Evolutionary conservation across 1,140 invertebrate species (phyloP).

Genomic region (Trichoplusia ni): DNA sequence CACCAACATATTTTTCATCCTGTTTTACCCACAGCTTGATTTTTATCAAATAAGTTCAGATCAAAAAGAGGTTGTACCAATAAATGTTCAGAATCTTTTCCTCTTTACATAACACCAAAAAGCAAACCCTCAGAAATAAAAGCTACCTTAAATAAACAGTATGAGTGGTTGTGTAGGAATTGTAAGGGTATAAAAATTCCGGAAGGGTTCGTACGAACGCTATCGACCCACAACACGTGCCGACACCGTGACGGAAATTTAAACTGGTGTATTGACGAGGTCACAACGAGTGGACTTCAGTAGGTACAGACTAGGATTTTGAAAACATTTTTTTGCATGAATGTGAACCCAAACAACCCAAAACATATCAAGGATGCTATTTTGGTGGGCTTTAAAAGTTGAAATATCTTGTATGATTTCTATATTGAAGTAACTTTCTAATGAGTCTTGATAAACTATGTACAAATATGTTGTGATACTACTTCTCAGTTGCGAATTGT

Average conservation of each 20-base stretch:
- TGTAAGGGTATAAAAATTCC: constrained; percentile 38
- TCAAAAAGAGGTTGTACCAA: too few species aligned
- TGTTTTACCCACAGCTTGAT: too few species aligned
- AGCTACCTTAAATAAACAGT: neutral
- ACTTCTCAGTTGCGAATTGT: too few species aligned
- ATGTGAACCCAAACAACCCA: too few species aligned
- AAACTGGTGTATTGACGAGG: constrained; percentile 29
- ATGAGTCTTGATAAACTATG: neutral
- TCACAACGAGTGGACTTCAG: neutral
- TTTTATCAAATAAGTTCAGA: too few species aligned
- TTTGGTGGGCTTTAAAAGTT: too few species aligned
- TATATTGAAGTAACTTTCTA: too few species aligned
- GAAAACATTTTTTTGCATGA: neutral
- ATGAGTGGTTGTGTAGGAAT: neutral
- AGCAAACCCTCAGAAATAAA: neutral
- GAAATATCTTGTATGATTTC: too few species aligned
- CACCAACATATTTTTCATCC: too few species aligned
- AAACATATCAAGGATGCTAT: too few species aligned
- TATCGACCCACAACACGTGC: constrained; percentile 44
- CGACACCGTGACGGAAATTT: constrained; percentile 39
- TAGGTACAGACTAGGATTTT: neutral
- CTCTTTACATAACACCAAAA: neutral
- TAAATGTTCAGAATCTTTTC: neutral
- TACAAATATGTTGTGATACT: neutral
- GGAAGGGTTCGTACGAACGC: constrained; percentile 20